Base-by-base conservation (phyloP, 2,888 invertebrate species). In the Harmothoe impar region DNA sequence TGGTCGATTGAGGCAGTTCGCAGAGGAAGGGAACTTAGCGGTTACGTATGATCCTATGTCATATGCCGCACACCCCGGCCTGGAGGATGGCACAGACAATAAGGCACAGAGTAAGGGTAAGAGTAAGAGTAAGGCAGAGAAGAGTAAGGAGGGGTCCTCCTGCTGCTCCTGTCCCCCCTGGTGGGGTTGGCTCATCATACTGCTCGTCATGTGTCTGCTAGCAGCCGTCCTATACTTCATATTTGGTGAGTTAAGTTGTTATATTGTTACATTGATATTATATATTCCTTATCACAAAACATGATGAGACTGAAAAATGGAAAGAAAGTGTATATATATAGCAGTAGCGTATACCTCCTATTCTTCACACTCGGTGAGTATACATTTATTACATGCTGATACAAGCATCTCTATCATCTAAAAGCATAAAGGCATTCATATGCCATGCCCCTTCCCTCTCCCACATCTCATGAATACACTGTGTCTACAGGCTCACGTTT, bases 181-280 rank as follows among this genome's bases (percentile, higher is more conserved):
- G 62, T 62, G 62, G 62, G 62, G 62, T 3, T 62, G 62, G 62
- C 62, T 62, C 62, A 62, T 62, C 62, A 62, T 62, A n/a, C 20
- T 62, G 23, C 20, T 62, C 7, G 62, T 62, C 12, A 20, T 62
- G 23, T 62, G 62, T 62, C 62, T 62, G 20, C 62, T 62, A 20
- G 62, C 23, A 3, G 62, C 62, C 20, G 62, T 62, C 23, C n/a
- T n/a, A 20, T 62, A 62, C n/a, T 62, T 62, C 62, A 62, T 62
- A 62, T 62, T 62, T 62, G 62, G 62, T 62, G n/a, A 62, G 62
- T 62, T 15, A 10, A 52, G 54, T 52, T n/a, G n/a, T n/a, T n/a
- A 52, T 52, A 15, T 52, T 52, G 54, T 52, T 52, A 52, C 17
- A 10, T 52, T 52, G 54, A 17, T n/a, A n/a, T n/a, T n/a, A n/a